Evolutionary conservation across 2,113 vertebrate species (phyloP).

Genomic region (Oreochromis spilurus): DNA sequence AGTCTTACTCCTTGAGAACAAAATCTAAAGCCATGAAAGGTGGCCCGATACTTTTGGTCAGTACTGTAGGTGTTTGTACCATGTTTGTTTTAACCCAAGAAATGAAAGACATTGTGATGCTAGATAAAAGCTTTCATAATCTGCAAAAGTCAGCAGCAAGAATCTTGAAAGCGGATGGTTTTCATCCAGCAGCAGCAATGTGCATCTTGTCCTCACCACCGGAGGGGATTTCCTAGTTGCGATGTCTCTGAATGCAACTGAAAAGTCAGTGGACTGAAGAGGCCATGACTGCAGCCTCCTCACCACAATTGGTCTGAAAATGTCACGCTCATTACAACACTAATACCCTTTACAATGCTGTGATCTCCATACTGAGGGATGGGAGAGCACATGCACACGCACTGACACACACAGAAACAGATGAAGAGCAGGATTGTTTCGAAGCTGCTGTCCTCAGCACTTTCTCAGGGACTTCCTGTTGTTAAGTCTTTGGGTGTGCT

Average conservation of each 20-base stretch:
- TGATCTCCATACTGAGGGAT: background rate
- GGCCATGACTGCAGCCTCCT: background rate
- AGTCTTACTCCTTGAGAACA: background rate
- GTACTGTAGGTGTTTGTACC: background rate
- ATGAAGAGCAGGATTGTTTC: slow-evolving; percentile 53
- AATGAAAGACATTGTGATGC: background rate
- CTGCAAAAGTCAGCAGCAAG: background rate
- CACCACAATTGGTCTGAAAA: slow-evolving; percentile 2
- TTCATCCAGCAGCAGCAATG: background rate
- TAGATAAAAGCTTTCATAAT: background rate
- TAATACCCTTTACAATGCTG: slow-evolving; percentile 24
- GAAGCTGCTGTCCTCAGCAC: slow-evolving; percentile 38
- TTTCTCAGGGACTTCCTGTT: slow-evolving; percentile 54
- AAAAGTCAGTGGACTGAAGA: slow-evolving; percentile 12
- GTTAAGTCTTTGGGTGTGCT: slow-evolving; percentile 21
- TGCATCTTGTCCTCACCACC: background rate
- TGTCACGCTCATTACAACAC: slow-evolving; percentile 45
- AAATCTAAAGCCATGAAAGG: background rate
- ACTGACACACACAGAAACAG: background rate
- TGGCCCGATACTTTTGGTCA: background rate
- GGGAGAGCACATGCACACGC: background rate
- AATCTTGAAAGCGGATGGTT: background rate
- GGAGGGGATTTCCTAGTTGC: slow-evolving; percentile 11
- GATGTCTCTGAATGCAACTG: background rate
- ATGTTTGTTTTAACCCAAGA: accelerated